phyloP scores from a whole-genome alignment of 2,888 invertebrate species.

The Syritta pipiens region DNA sequence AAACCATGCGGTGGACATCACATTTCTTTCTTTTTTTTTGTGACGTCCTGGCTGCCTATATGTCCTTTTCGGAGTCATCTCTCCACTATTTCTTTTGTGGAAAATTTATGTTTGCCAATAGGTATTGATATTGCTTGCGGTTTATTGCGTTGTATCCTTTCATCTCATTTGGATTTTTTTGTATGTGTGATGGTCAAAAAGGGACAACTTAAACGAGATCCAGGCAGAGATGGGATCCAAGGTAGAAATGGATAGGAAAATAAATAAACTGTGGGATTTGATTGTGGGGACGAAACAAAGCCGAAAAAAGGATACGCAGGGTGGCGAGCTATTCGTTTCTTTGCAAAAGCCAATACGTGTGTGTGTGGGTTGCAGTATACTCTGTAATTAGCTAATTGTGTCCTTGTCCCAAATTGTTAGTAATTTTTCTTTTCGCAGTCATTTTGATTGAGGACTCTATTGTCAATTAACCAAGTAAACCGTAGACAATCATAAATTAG shows the following conservation, averaged over 20 bases:
- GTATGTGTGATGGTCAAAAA: constrained; percentile 13
- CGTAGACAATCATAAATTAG: constrained; percentile 36
- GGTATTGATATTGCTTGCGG: constrained; percentile 68
- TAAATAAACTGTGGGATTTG: constrained; percentile 59
- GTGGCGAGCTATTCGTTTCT: constrained; percentile 1
- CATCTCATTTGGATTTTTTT: constrained; percentile 59
- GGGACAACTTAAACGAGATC: constrained; percentile 36
- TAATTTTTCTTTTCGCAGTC: constrained; percentile 41
- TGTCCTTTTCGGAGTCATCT: constrained; percentile 27
- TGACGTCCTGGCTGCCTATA: constrained; percentile 2
- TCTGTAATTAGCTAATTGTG: constrained; percentile 60
- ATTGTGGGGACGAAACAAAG: constrained; percentile 34
- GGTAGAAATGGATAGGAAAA: constrained; percentile 28
- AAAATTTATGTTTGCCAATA: constrained; percentile 67
- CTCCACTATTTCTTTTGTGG: constrained; percentile 32
- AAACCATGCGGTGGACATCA: constrained; percentile 8
- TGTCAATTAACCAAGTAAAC: constrained; percentile 35
- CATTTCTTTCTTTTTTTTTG: background rate
- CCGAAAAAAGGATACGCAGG: constrained; percentile 10
- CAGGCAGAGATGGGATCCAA: constrained; percentile 16
- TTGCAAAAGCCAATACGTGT: background rate
- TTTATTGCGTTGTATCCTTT: constrained; percentile 67
- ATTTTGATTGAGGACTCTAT: constrained; percentile 21
- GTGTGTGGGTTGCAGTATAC: constrained; percentile 31
- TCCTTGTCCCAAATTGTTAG: constrained; percentile 37